Percentiles rank a stretch among this genome's conserved stretches.
These are phyloP conservation scores for Dorcus parallelipipedus DNA, from an alignment of 2,888 invertebrate species.

Conservation along the genomic window DNA sequence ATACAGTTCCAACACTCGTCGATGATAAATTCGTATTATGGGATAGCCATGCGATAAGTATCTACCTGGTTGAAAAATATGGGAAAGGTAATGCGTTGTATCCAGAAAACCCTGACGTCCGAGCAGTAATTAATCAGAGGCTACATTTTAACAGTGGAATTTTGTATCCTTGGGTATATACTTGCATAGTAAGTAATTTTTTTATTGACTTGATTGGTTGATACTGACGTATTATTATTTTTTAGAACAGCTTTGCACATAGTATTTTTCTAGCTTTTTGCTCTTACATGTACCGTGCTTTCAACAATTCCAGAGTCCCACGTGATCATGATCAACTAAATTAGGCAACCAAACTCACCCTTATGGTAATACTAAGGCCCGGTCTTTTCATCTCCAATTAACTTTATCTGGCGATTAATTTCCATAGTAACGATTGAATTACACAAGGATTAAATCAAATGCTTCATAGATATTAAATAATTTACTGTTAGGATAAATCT, in stretches of 20 bases:
- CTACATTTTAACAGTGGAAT: constrained; percentile 54
- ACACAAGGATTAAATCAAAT: too few relatives aligned
- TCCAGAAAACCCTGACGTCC: constrained; percentile 51
- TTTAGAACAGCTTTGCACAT: background rate
- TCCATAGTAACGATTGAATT: too few relatives aligned
- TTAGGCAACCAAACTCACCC: too few relatives aligned
- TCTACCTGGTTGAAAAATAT: constrained; percentile 38
- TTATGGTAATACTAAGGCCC: too few relatives aligned
- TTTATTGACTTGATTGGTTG: background rate
- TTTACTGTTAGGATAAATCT: too few relatives aligned
- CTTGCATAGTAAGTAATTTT: constrained; percentile 48
- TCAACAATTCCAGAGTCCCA: too few relatives aligned
- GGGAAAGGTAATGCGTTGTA: constrained; percentile 51
- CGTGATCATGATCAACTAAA: too few relatives aligned
- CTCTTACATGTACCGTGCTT: background rate
- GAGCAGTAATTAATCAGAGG: constrained; percentile 54
- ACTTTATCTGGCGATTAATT: too few relatives aligned
- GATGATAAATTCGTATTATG: constrained; percentile 53
- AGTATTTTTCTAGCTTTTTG: background rate
- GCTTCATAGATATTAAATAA: too few relatives aligned
- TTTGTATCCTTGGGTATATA: constrained; percentile 50
- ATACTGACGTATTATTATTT: background rate
- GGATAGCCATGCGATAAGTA: constrained; percentile 54
- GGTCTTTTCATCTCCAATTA: too few relatives aligned
- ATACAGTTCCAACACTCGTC: constrained; percentile 57